Base-by-base conservation (phyloP, 2,797 vertebrate genomes). In the Gadopsis marmoratus region DNA sequence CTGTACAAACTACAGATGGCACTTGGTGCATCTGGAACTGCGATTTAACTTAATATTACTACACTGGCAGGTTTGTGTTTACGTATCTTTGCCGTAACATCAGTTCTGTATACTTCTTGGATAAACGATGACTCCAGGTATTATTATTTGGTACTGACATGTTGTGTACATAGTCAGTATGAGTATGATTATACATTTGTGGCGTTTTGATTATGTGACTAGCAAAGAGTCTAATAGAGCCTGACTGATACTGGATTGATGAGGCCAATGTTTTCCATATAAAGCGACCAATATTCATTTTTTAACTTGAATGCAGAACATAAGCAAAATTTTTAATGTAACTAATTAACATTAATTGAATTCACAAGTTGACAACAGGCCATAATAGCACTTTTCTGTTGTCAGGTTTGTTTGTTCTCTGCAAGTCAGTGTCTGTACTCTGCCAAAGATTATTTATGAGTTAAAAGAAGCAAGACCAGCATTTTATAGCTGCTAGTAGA, bases 1-100 rank as follows among this genome's bases (percentile, higher is more conserved):
- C 85, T 69, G 82, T 51, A 47, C 64, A 68, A 29, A 81, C 68
- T 66, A 41, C 81, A 81, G 79, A 83, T 39, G 66, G 47, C 56
- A 54, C 69, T 39, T 14, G 5, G 64, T 39, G 51, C 53, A 58
- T 62, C 67, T 70, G 80, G 74, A 80, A 2, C 78, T 59, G 48
- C 74, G 78, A 83, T 87, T 79, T 66, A 81, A 76, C 69, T 67
- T 67, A 45, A 41, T 62, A 77, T 77, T 54, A 19, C 39, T 68
- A 17, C 67, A 69, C 2, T 51, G 47, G 21, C 11, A 39, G 37
- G 35, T n/a, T 21, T 77, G 51, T 87, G 79, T 91, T 90, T 89
- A 83, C 29, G 6, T 70, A 7, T 67, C 74, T 82, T 55, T 10
- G 60, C 67, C 29, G 35, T 47, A 78, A 73, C 59, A 73, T 50